Evolutionary conservation across 2,888 invertebrate genomes (phyloP), one percentile per base, ranked within the genome.

Genomic region (Acanthoscelides obtectus): DNA sequence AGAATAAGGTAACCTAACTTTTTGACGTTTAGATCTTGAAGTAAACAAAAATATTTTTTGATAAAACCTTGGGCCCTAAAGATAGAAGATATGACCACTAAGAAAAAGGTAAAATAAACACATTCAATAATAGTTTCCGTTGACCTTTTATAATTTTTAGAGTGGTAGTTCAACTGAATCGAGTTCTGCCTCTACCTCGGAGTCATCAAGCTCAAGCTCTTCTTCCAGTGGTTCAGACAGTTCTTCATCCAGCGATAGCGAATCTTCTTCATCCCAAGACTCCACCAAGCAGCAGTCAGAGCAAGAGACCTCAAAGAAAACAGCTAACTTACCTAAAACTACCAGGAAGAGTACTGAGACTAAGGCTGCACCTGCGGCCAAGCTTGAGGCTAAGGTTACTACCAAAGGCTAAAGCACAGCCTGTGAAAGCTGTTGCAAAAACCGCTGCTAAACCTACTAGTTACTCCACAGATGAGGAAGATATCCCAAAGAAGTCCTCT

Each of bases 181-280:
- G 73, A 89, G 89, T 78, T 90, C 92, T 27, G 91, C 88, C 5
- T 90, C 91, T 12, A 87, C 89, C 2, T 92, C 93, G 0, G 93
- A 91, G 77, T 92, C 89, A 79, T 88, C 89, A 0, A 87, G 90
- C 0, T 92, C 92, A 79, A 91, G 90, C 64, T 91, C 91, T 72
- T 91, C 91, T 0, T 90, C 92, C 0, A 91, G 90, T 74, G 90
- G 90, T 71, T 91, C 92, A 0, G 93, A 90, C 65, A 91, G 92
- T 2, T 92, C 89, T 0, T 91, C 90, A 1, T 90, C 91, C 64
- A 92, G 91, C 78, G 94, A 93, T 77, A 90, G 91, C 0, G 93
- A 93, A 75, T 91, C 93, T 0, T 91, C 92, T 0, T 87, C 88
- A 1, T 89, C 87, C 0, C 86, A 84, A 72, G 87, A 86, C 65